phyloP scores from a whole-genome alignment of 1,140 invertebrate species.

The Lithobius niger region DNA sequence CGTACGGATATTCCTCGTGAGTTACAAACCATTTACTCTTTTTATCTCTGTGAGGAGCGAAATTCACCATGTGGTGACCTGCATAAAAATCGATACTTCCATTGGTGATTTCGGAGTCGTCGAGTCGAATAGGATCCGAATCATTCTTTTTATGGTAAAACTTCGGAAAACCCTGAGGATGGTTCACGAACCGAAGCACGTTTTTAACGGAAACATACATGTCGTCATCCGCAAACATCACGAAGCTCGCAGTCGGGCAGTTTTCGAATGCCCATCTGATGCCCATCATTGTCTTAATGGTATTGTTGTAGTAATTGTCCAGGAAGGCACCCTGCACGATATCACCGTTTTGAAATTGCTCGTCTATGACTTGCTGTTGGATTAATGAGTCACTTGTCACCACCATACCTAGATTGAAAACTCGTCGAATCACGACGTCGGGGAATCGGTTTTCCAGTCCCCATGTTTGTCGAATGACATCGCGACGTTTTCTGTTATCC shows the following conservation, averaged over 20 bases:
- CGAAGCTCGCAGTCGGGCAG: constrained; percentile 61
- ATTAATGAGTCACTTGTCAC: constrained; percentile 23
- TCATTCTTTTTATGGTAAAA: constrained; percentile 24
- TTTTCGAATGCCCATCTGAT: constrained; percentile 64
- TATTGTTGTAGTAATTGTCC: constrained; percentile 83
- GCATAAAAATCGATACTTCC: constrained; percentile 39
- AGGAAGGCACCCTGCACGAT: constrained; percentile 67
- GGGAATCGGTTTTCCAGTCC: constrained; percentile 60
- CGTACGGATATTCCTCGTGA: constrained; percentile 69
- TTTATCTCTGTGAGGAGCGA: constrained; percentile 57
- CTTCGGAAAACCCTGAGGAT: constrained; percentile 51
- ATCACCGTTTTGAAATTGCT: constrained; percentile 53
- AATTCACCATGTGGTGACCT: constrained; percentile 66
- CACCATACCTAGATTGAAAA: constrained; percentile 59
- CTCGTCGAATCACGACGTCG: constrained; percentile 56
- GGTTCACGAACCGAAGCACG: constrained; percentile 55
- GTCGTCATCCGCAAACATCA: constrained; percentile 83
- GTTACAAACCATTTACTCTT: constrained; percentile 75
- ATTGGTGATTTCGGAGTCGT: constrained; percentile 4
- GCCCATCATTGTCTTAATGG: constrained; percentile 78
- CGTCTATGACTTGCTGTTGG: constrained; percentile 38
- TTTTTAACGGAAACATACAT: constrained; percentile 83
- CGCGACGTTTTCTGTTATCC: constrained; percentile 48
- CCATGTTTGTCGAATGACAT: constrained; percentile 66
- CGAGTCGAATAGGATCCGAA: neutral